Evolutionary conservation across 2,797 vertebrate species (phyloP), one percentile per base, ranked within the genome.

Genomic region (Gymnoscopelus braueri): DNA sequence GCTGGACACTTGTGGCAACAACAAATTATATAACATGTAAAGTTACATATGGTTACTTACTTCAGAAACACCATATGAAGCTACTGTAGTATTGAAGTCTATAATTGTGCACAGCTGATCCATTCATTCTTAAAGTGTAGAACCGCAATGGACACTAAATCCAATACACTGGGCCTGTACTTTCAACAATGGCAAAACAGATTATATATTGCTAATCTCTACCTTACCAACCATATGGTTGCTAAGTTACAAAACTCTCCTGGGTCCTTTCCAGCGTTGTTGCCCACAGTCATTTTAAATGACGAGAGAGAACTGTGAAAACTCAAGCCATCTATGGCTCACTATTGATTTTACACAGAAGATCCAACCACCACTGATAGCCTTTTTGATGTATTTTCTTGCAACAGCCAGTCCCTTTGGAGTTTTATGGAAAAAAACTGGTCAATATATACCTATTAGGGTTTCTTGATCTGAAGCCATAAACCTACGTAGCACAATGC

Each of bases 391-490:
- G 96, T 98, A 98, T 99, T 98, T 98, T 97, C 95, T 95, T 95
- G 93, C 96, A 95, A 92, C 93, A 92, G 91, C 91, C 84, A 65
- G 94, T 96, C 95, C 96, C 97, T 94, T 82, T 92, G 89, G 96
- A 96, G 93, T 96, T 96, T 95, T 96, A 93, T 89, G 88, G 79
- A 94, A 96, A 93, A 96, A 94, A 97, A 95, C 93, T 94, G 96
- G 95, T 98, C 97, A 97, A 97, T 98, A 98, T 96, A 95, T 94
- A 96, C 97, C 97, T 97, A 99, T 98, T 98, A 99, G 97, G 95
- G 97, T 98, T 96, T 97, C 95, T 98, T 98, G 96, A 98, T 98
- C 97, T 97, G 95, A 95, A 94, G 95, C 95, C 94, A 96, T 98
- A 98, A 98, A 98, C 95, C 84, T 84, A 75, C 72, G 69, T 59